Conservation (phyloP, 2,113 vertebrate genomes). For the Meleagris gallopavo region DNA sequence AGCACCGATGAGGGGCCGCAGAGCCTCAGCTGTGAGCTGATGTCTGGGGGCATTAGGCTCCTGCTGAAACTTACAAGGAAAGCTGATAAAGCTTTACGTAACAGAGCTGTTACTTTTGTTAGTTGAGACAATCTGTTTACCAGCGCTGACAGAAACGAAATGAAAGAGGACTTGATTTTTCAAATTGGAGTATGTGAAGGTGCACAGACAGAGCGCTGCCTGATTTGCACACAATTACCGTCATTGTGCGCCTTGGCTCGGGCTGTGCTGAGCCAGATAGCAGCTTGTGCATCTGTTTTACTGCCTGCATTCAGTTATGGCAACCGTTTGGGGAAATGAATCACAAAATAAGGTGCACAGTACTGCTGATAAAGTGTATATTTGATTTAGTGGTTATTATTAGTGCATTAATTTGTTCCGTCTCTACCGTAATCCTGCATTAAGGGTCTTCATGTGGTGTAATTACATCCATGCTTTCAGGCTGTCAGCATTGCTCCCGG, state of each 20-base stretch:
- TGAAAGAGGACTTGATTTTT: conserved; percentile 27
- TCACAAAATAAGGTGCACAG: neutral
- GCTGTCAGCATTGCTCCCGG: rapidly evolving
- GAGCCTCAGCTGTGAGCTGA: neutral
- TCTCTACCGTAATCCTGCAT: neutral
- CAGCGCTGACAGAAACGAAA: conserved; percentile 13
- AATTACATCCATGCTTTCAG: neutral
- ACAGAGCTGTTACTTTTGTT: conserved; percentile 27
- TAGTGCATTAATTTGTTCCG: rapidly evolving
- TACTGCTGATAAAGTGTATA: neutral
- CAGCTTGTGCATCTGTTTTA: neutral
- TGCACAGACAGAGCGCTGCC: rapidly evolving
- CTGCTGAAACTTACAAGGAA: neutral
- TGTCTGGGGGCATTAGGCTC: neutral
- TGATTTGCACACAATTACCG: conserved; percentile 48
- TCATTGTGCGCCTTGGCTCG: conserved; percentile 11
- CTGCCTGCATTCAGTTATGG: neutral
- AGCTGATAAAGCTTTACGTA: conserved; percentile 6
- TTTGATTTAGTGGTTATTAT: neutral
- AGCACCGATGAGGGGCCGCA: neutral
- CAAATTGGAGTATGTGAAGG: neutral
- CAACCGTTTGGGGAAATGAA: neutral
- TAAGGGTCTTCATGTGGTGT: neutral
- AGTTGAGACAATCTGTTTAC: conserved; percentile 52
- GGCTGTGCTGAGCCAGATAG: neutral